Evolutionary conservation across 2,113 vertebrate genomes (phyloP), one percentile per base, ranked within the genome.

Genomic region (Calidris pygmaea): DNA sequence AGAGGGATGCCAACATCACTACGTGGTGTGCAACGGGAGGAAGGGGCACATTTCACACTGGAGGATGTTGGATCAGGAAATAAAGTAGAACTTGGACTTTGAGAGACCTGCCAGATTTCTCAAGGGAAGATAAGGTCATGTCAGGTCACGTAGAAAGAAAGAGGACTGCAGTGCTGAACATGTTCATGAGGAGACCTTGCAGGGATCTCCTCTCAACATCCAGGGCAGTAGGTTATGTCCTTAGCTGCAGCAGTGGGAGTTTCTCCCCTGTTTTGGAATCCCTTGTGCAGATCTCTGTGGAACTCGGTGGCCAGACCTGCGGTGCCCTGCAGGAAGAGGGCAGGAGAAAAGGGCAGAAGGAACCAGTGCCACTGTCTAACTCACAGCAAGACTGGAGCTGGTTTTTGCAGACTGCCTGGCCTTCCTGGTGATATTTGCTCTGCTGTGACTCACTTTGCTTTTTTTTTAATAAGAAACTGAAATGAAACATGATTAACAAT

Each of bases 1-100:
- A 10, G 13, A 41, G 76, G 56, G 23, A 39, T 47, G 68, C 10
- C 14, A 52, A 3, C 3, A 1, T n/a, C 53, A 30, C 11, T 21
- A 7, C 8, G 0, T 3, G 24, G 22, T 48, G n/a, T 52, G 34
- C 30, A 56, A 5, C 0, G 0, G 34, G 45, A 93, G 21, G 4
- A 26, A 39, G 48, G 30, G 19, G 12, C 62, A 89, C 7, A 3
- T 10, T 50, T 67, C 48, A 41, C 21, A 10, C 15, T 37, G 72
- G 24, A 59, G 59, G 4, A 21, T 84, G 30, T 26, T 81, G 80
- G 39, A 43, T 41, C 29, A 45, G 29, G 39, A 4, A 43, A 26
- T 52, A 35, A 81, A 60, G 16, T 4, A 27, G 24, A 83, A 32
- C 48, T 32, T 77, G 72, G 39, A 43, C 30, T 12, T 0, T 39